Conservation (phyloP, 2,113 vertebrate genomes). For the Hypomesus transpacificus region DNA sequence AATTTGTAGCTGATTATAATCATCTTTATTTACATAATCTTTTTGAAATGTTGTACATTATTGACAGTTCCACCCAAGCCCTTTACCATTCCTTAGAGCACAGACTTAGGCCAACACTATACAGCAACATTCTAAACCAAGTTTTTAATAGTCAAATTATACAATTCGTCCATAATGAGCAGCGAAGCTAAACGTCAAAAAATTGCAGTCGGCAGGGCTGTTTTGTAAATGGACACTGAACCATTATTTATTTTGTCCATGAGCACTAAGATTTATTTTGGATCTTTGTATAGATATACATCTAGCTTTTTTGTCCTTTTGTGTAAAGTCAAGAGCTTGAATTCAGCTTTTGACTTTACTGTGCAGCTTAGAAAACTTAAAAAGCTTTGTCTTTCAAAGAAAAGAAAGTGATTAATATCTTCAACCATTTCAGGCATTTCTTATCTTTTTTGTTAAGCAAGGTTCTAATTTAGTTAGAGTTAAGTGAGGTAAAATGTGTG, state of each 20-base stretch:
- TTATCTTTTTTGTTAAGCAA: constrained; percentile 47
- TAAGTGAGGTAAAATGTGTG: constrained; percentile 28
- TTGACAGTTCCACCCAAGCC: background rate
- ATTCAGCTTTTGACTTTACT: constrained; percentile 33
- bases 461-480: constrained; percentile 24
- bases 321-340: background rate
- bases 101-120: background rate
- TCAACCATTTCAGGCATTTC: constrained; percentile 39
- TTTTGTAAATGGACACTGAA: constrained; percentile 48
- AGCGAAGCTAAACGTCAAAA: constrained; percentile 43
- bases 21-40: no score
- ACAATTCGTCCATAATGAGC: constrained; percentile 36
- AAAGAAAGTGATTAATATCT: constrained; percentile 56
- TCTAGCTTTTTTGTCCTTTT: constrained; percentile 21
- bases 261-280: constrained; percentile 57
- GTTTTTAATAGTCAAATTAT: background rate
- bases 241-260: constrained; percentile 59
- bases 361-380: constrained; percentile 29
- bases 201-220: constrained; percentile 50
- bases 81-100: background rate
- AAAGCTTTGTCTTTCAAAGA: constrained; percentile 57
- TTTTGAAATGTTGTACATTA: background rate
- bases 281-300: constrained; percentile 61
- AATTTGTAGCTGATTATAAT: no score
- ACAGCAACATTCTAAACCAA: background rate